phyloP scores from a whole-genome alignment of 2,888 invertebrate species.

The Brenthis ino region DNA sequence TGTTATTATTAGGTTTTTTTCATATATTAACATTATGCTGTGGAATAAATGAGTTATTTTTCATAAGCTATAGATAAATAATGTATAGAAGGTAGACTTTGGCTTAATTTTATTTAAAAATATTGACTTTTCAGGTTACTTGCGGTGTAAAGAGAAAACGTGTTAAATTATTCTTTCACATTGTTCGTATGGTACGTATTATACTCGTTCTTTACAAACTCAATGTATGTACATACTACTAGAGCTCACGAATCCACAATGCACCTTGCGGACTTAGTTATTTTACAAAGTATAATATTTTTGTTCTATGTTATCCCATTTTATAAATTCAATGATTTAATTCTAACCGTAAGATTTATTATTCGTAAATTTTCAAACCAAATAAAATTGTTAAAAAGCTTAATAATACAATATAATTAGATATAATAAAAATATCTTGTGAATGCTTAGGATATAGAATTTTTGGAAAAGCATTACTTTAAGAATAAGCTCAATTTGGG shows the following conservation, averaged over 20 bases:
- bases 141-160: constrained; percentile 15
- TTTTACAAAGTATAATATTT: not conserved
- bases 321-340: not conserved
- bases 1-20: too few species aligned
- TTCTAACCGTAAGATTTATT: not conserved
- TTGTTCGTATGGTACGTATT: constrained; percentile 19
- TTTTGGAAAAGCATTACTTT: too few species aligned
- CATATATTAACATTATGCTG: too few species aligned
- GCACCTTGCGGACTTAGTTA: constrained; percentile 1
- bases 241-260: not conserved
- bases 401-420: too few species aligned
- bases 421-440: too few species aligned
- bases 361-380: too few species aligned
- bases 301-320: not conserved
- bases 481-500: too few species aligned
- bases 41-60: too few species aligned
- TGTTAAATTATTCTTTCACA: constrained; percentile 20
- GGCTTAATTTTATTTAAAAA: constrained; percentile 8
- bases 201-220: constrained; percentile 23
- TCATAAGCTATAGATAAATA: too few species aligned
- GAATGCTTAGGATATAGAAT: too few species aligned
- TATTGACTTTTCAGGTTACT: constrained; percentile 5
- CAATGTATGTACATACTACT: constrained; percentile 13
- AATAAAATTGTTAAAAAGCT: too few species aligned
- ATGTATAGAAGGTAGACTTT: not conserved